phyloP scores from a whole-genome alignment of 1,140 invertebrate species.

The Drosophila parabipectinata region DNA sequence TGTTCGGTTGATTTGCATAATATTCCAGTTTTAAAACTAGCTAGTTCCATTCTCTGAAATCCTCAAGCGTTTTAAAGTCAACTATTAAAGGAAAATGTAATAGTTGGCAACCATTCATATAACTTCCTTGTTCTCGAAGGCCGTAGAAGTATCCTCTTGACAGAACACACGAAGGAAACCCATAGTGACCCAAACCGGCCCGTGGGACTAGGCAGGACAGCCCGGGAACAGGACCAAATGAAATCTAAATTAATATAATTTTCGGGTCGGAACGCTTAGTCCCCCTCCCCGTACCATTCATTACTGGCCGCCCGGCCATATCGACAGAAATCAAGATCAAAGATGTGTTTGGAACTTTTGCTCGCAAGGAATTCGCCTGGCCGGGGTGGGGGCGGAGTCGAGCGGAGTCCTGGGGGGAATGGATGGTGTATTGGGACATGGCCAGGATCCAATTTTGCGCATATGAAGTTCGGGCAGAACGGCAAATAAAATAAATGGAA shows the following conservation, averaged over 20 bases:
- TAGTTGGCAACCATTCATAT: not conserved
- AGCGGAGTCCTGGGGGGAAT: not conserved
- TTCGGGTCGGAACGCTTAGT: constrained; percentile 54
- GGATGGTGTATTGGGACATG: constrained; percentile 40
- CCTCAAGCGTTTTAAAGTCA: not conserved
- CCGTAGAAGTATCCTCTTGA: not conserved
- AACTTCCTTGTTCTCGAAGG: not conserved
- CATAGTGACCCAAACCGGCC: constrained; percentile 45
- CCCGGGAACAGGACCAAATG: constrained; percentile 50
- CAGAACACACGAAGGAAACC: constrained; percentile 33
- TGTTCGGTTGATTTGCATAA: no score
- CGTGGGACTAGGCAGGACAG: not conserved
- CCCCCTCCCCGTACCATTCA: not conserved
- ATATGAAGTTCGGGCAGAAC: constrained; percentile 15
- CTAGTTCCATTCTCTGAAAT: no score
- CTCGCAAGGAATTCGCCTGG: constrained; percentile 54
- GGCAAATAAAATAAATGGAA: constrained; percentile 80
- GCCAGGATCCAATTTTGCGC: constrained; percentile 62
- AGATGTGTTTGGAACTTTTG: constrained; percentile 57
- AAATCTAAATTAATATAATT: constrained; percentile 80
- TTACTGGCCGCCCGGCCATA: constrained; percentile 28
- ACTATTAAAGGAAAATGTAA: not conserved
- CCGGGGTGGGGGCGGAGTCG: not conserved
- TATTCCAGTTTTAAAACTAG: no score
- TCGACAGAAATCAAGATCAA: constrained; percentile 71